Conservation (phyloP, 2,113 vertebrate species). For the Pongo abelii region DNA sequence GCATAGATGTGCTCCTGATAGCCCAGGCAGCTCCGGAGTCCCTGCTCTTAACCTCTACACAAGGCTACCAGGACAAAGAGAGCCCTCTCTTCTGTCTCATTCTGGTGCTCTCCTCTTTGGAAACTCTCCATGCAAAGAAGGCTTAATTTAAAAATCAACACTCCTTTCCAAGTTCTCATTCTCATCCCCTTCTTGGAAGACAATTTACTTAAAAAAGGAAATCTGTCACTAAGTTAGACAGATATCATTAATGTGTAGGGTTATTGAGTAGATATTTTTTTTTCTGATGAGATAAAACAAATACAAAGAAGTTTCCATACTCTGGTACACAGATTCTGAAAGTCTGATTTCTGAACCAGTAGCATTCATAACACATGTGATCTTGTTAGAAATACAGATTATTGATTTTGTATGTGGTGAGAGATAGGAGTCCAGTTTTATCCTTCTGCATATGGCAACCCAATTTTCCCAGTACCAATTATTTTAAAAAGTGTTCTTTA, state of each 20-base stretch:
- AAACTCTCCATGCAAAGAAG: neutral
- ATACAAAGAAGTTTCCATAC: neutral
- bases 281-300: neutral
- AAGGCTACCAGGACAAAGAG: neutral
- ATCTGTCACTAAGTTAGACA: neutral
- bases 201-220: neutral
- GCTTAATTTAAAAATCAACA: neutral
- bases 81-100: neutral
- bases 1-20: neutral
- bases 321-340: neutral
- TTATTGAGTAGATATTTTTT: neutral
- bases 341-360: neutral
- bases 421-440: neutral
- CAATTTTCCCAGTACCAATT: neutral
- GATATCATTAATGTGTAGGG: neutral
- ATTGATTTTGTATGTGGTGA: neutral
- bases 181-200: neutral
- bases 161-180: neutral
- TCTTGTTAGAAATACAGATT: neutral
- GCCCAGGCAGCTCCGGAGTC: accelerated
- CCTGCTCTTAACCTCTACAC: neutral
- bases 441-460: neutral
- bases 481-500: neutral
- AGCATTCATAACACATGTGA: neutral
- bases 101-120: neutral